Percentiles rank a stretch among this genome's conserved stretches.
Evolutionary conservation across 2,113 vertebrate genomes (phyloP).

Genomic region (Chitala chitala): DNA sequence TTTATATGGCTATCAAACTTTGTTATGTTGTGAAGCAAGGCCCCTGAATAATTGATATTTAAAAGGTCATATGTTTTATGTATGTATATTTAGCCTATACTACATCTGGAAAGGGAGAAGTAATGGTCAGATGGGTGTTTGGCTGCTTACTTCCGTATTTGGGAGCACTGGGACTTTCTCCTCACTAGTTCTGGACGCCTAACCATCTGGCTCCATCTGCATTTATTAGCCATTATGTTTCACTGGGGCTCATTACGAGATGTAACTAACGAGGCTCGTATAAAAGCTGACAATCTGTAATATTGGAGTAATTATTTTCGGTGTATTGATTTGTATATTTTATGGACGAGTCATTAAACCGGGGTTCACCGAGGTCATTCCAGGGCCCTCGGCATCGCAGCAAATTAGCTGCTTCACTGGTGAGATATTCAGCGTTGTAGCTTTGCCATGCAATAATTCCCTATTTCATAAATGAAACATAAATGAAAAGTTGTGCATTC

Average conservation of each 20-base stretch:
- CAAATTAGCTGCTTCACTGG: not conserved
- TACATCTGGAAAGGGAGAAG: no score
- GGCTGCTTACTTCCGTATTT: not conserved
- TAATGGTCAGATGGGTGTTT: no score
- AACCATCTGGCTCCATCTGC: not conserved
- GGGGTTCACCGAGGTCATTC: no score
- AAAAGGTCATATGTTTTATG: no score
- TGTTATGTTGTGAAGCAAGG: not conserved
- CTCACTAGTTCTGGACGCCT: not conserved
- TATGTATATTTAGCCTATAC: no score
- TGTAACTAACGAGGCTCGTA: not conserved
- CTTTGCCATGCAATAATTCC: no score
- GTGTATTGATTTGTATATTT: not conserved
- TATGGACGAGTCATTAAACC: not conserved
- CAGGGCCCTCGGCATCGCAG: no score
- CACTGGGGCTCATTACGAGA: not conserved
- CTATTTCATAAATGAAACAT: no score
- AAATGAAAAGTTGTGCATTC: no score
- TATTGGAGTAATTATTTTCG: not conserved
- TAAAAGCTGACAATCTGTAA: constrained; percentile 4
- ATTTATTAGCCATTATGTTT: not conserved
- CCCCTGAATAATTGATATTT: no score
- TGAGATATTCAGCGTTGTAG: no score
- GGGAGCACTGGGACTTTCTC: not conserved
- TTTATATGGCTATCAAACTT: not conserved